Conservation (phyloP, 1,140 invertebrate genomes). For the Drosophila albomicans region DNA sequence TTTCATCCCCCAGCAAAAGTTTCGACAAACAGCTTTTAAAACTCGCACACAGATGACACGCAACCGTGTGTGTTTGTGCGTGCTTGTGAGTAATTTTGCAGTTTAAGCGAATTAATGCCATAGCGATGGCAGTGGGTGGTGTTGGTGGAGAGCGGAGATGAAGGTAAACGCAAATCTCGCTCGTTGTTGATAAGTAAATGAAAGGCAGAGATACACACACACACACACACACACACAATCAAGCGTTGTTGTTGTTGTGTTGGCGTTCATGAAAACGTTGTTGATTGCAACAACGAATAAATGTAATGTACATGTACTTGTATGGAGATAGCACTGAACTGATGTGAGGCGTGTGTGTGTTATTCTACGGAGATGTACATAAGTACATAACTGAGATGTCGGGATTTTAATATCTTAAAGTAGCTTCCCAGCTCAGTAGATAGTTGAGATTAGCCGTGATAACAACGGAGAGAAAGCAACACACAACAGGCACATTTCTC, state of each 20-base stretch:
- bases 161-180: constrained; percentile 34
- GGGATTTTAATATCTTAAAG: constrained; percentile 40
- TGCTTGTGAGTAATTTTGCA: constrained; percentile 50
- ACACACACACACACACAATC: constrained; percentile 19
- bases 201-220: constrained; percentile 18
- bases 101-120: constrained; percentile 64
- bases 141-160: neutral
- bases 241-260: constrained; percentile 10
- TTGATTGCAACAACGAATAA: constrained; percentile 31
- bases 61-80: neutral
- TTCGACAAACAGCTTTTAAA: constrained; percentile 11
- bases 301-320: constrained; percentile 7
- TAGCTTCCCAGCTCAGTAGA: constrained; percentile 60
- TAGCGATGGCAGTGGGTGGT: neutral
- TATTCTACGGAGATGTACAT: neutral
- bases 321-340: constrained; percentile 18
- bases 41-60: constrained; percentile 15
- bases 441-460: constrained; percentile 74
- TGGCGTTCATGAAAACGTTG: constrained; percentile 35
- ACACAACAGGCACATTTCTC: constrained; percentile 20
- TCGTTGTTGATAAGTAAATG: constrained; percentile 52
- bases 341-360: constrained; percentile 1
- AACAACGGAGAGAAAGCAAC: constrained; percentile 38
- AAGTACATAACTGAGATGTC: constrained; percentile 17
- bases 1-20: constrained; percentile 10